Conservation (phyloP, 1,140 invertebrate species). For the Diploscapter pachys region DNA sequence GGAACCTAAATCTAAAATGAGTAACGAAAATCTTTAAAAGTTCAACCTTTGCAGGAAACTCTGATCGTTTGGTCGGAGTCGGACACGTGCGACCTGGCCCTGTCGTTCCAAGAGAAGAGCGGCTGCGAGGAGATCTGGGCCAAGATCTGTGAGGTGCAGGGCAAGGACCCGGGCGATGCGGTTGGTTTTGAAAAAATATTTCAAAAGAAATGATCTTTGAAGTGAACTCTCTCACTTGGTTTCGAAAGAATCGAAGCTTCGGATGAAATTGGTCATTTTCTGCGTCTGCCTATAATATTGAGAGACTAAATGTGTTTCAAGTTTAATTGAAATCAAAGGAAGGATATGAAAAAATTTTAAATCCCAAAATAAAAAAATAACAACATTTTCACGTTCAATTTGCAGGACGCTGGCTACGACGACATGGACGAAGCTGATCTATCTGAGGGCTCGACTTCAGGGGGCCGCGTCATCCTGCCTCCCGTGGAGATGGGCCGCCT, state of each 20-base stretch:
- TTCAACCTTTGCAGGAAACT: conserved; percentile 70
- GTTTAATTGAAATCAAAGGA: too few relatives aligned
- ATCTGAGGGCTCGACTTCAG: conserved; percentile 69
- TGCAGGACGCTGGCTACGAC: conserved; percentile 73
- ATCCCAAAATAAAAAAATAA: too few relatives aligned
- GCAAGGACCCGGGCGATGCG: conserved; percentile 47
- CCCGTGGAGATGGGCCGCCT: conserved; percentile 84
- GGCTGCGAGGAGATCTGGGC: conserved; percentile 99
- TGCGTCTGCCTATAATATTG: too few relatives aligned
- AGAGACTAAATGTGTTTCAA: too few relatives aligned
- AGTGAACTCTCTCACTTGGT: too few relatives aligned
- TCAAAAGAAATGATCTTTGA: too few relatives aligned
- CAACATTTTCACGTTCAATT: too few relatives aligned
- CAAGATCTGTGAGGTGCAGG: conserved; percentile 88
- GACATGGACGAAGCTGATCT: conserved; percentile 66
- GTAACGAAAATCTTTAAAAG: background rate
- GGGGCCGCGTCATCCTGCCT: conserved; percentile 67
- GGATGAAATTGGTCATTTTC: too few relatives aligned
- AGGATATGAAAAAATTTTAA: too few relatives aligned
- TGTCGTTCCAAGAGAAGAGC: conserved; percentile 99
- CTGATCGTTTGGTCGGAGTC: conserved; percentile 99
- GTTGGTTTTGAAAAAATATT: conserved; percentile 2
- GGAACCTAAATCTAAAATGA: too few relatives aligned
- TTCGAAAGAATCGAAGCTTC: too few relatives aligned
- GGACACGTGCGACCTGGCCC: conserved; percentile 94